phyloP scores from a whole-genome alignment of 2,113 vertebrate genomes.

The Tupaia chinensis region DNA sequence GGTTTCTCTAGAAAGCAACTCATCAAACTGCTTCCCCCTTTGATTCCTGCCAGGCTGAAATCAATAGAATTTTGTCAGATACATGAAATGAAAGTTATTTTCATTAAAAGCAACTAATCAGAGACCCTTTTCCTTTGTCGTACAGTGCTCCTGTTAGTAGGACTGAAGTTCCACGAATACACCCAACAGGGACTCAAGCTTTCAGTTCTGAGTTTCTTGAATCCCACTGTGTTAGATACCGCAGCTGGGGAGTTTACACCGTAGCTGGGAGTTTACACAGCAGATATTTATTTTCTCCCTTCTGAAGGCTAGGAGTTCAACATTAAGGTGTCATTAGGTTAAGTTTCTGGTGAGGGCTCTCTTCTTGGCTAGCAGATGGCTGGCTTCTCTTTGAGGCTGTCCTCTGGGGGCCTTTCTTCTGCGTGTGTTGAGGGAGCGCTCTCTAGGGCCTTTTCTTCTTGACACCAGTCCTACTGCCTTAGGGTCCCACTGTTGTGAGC shows the following conservation, averaged over 20 bases:
- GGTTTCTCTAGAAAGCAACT: not conserved
- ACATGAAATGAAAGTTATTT: not conserved
- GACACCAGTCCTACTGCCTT: not conserved
- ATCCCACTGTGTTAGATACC: not conserved
- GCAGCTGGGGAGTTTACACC: not conserved
- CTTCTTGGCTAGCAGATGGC: not conserved
- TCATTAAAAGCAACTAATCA: not conserved
- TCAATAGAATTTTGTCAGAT: not conserved
- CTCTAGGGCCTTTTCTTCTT: not conserved
- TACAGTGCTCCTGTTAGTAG: not conserved
- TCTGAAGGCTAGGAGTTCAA: not conserved
- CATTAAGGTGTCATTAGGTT: not conserved
- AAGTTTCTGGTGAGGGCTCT: not conserved
- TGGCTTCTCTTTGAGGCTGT: not conserved
- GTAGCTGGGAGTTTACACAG: not conserved
- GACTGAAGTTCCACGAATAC: not conserved
- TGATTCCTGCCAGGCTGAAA: not conserved
- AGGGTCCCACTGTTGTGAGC: not conserved
- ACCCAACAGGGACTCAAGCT: not conserved
- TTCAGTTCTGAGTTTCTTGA: not conserved
- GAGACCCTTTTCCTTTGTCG: not conserved
- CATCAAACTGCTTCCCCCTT: not conserved
- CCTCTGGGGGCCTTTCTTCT: not conserved
- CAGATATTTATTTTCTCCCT: not conserved
- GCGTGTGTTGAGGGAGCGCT: not conserved